Evolutionary conservation across 1,140 invertebrate species (phyloP).

Genomic region (Heliconius hermathena): DNA sequence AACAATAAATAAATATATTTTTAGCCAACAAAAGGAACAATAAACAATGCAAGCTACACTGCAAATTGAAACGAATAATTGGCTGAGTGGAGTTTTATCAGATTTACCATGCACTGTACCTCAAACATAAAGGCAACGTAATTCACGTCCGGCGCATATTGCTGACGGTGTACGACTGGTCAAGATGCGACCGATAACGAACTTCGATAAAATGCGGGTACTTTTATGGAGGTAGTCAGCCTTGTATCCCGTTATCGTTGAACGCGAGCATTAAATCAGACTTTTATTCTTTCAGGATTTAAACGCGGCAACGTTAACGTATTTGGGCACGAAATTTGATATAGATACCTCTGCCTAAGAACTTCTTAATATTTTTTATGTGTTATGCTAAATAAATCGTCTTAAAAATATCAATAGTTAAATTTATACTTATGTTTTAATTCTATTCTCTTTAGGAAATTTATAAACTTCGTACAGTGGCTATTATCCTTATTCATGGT

Average conservation of each 20-base stretch:
- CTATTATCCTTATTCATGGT: not conserved
- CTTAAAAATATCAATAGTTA: slow-evolving; percentile 35
- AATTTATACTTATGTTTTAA: not conserved
- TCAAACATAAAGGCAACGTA: slow-evolving; percentile 63
- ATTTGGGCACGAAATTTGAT: not conserved
- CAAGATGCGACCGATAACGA: slow-evolving; percentile 64
- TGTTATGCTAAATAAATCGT: not conserved
- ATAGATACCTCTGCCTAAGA: not conserved
- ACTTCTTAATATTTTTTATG: not conserved
- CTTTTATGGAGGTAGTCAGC: slow-evolving; percentile 64
- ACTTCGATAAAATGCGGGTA: slow-evolving; percentile 65
- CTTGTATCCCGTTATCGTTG: slow-evolving; percentile 68
- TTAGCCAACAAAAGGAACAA: not conserved
- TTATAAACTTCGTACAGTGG: not conserved
- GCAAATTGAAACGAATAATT: slow-evolving; percentile 42
- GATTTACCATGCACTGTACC: slow-evolving; percentile 46
- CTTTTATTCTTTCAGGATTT: slow-evolving; percentile 61
- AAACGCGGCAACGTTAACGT: not conserved
- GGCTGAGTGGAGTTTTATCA: slow-evolving; percentile 44
- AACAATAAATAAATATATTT: not conserved
- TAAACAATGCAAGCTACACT: slow-evolving; percentile 27
- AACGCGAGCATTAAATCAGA: slow-evolving; percentile 62
- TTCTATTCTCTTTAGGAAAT: not conserved
- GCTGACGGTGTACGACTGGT: slow-evolving; percentile 61
- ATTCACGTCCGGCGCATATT: slow-evolving; percentile 57